Base-by-base conservation (phyloP, 2,888 invertebrate species). In the Peribatodes rhomboidaria region DNA sequence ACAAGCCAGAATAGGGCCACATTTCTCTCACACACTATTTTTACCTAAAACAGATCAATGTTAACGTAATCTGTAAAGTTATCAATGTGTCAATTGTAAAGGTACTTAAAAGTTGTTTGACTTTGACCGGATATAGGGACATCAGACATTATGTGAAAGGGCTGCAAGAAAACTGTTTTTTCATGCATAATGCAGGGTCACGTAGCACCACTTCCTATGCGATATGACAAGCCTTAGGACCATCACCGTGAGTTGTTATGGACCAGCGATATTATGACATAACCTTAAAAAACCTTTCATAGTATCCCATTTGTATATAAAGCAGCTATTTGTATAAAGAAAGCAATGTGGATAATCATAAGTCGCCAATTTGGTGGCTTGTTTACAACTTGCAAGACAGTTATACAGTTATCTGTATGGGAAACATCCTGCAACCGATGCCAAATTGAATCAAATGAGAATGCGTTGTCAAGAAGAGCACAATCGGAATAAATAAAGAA, bases 181-280 rank as follows among this genome's bases (percentile, higher is more conserved):
- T 70, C 72, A 73, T 75, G 71, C 72, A 71, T 75, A 75, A 73
- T 75, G 70, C 71, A 71, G 42, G 68, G 67, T 71, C 70, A 73
- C 73, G 71, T 71, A 46, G 55, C 47, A 60, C 62, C 56, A 61
- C 65, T 69, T 70, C 64, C 65, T 64, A 61, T 69, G 54, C 46
- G 61, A 68, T 67, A 69, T 73, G 67, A 65, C 58, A 59, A 65
- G 57, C 66, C 70, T 68, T 60, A 61, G 59, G 65, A 59, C 60
- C 59, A 69, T 60, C 65, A 61, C 63, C 41, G 65, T 61, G 66
- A 55, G 41, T 58, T 64, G 61, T 57, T 60, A 49, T 60, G 39
- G 61, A 59, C 59, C 39, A 49, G 37, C 18, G 35, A 60, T 65
- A 33, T 61, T 59, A 42, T 55, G 54, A 59, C 58, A 64, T 64